Evolutionary conservation across 2,888 invertebrate genomes (phyloP), one percentile per base, ranked within the genome.

Genomic region (Celastrina argiolus): DNA sequence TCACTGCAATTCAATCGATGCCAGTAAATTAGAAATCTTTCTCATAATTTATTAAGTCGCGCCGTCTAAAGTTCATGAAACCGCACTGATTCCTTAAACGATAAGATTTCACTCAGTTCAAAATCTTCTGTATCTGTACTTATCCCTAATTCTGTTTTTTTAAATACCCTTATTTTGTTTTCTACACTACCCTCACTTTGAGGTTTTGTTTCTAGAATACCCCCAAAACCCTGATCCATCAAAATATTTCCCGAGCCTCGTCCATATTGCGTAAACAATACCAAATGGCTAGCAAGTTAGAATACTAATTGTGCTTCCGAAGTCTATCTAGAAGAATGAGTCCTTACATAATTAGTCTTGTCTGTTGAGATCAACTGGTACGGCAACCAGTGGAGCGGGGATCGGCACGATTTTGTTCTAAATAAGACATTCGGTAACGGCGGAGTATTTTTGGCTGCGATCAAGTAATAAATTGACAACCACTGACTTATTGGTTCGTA

Each of bases 231-330:
- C 2, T 36, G 14, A 36, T 1, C 12, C 22, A n/a, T 3, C 31
- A 36, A 61, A 22, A 12, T 51, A 51, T 26, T 26, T 22, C 51
- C 51, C 5, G 22, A 51, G 1, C 22, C 22, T 3, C 51, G 22
- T 51, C 4, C 14, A 28, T 7, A 6, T 26, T 36, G 26, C 36
- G 42, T 41, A 56, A 42, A 42, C 59, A 51, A 64, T 65, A 69
- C 45, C 66, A 70, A 72, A 63, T 56, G 64, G 42, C 71, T 73
- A 72, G 69, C 68, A 68, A 71, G 69, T 69, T 71, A 69, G 66
- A 68, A 67, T 69, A 69, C 72, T 71, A 72, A 70, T 73, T 74
- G 74, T 74, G 74, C 74, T 71, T 70, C 68, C 64, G 59, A 69
- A 68, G 66, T 69, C 64, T 68, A 68, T 68, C 70, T 69, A 70